Percentiles rank a stretch among this genome's conserved stretches.
phyloP scores from a whole-genome alignment of 2,888 invertebrate genomes.

The Meliscaeva auricollis region DNA sequence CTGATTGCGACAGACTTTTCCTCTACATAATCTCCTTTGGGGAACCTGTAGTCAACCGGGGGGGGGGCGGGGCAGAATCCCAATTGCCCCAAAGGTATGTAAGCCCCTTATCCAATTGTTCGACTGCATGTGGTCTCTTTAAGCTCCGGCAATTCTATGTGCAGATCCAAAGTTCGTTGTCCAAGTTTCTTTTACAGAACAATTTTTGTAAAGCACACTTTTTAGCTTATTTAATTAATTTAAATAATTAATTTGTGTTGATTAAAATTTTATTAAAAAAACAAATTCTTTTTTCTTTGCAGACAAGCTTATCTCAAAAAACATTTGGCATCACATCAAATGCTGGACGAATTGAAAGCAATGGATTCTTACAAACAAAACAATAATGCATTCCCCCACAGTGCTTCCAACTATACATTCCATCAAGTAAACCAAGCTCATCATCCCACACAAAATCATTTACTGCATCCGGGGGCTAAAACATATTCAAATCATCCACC shows the following conservation, averaged over 20 bases:
- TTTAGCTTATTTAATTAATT: no score
- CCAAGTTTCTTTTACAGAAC: no score
- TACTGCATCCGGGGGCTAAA: conserved; percentile 59
- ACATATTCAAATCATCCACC: conserved; percentile 48
- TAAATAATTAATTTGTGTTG: conserved; percentile 62
- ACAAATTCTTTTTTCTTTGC: conserved; percentile 29
- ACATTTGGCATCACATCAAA: conserved; percentile 83
- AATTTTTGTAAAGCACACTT: no score
- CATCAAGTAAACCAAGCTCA: conserved; percentile 51
- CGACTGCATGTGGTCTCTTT: no score
- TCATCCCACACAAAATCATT: conserved; percentile 38
- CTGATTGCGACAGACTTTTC: no score
- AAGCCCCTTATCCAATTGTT: no score
- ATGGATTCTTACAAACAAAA: conserved; percentile 77
- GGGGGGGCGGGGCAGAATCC: no score
- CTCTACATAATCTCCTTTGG: no score
- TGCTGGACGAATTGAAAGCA: conserved; percentile 81
- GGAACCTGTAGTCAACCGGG: no score
- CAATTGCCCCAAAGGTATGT: no score
- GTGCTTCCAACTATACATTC: conserved; percentile 48
- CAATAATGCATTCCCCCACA: conserved; percentile 38
- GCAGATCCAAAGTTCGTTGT: no score
- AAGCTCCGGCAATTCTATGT: no score
- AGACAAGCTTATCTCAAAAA: conserved; percentile 86
- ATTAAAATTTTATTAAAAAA: neutral